phyloP scores from a whole-genome alignment of 2,888 invertebrate species.

The Sicus ferrugineus region DNA sequence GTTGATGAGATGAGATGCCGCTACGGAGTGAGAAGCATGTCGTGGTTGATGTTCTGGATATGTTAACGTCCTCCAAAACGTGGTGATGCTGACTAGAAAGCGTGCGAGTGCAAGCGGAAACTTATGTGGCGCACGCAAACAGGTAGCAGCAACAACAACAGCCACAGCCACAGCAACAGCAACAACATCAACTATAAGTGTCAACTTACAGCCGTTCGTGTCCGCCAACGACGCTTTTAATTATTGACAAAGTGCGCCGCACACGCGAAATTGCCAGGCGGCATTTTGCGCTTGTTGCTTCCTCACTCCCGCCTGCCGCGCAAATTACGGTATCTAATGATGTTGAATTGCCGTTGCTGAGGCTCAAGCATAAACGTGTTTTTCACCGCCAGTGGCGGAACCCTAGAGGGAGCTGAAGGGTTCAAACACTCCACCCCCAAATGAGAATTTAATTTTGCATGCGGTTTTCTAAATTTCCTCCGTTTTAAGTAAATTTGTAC shows the following conservation, averaged over 20 bases:
- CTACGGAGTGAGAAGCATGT: too few species aligned
- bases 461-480: too few species aligned
- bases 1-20: too few species aligned
- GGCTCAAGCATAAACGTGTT: too few species aligned
- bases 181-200: not conserved
- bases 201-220: not conserved
- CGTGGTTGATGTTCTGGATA: too few species aligned
- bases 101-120: constrained; percentile 33
- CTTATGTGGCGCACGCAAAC: constrained; percentile 32
- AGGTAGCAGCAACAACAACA: constrained; percentile 37
- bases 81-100: too few species aligned
- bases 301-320: not conserved
- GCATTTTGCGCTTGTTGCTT: constrained; percentile 2
- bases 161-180: constrained; percentile 27
- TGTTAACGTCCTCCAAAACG: too few species aligned
- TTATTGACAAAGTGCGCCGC: constrained; percentile 24
- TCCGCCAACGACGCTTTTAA: constrained; percentile 13
- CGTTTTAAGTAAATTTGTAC: too few species aligned
- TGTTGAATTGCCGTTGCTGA: not conserved
- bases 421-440: too few species aligned
- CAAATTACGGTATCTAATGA: constrained; percentile 16
- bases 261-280: not conserved
- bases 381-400: too few species aligned
- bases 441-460: too few species aligned
- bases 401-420: too few species aligned